Conservation (phyloP, 2,888 invertebrate species). For the Spilarctia lutea region DNA sequence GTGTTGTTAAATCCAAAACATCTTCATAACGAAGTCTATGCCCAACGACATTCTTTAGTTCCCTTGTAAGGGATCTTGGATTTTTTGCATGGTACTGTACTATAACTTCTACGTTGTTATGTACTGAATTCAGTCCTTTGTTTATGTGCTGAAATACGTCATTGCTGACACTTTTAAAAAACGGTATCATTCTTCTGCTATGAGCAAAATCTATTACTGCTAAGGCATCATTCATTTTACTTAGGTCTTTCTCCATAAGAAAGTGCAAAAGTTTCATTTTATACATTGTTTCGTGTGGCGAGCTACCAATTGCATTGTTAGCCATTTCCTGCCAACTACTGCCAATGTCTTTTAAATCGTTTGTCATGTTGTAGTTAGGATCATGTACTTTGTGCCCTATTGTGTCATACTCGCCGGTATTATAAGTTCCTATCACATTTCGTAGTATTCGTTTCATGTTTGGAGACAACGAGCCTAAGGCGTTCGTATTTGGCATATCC, state of each 20-base stretch:
- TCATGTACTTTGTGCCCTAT: constrained; percentile 49
- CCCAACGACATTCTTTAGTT: background rate
- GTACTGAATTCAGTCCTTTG: constrained; percentile 51
- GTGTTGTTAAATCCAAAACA: background rate
- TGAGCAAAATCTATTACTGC: constrained; percentile 58
- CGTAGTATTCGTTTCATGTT: constrained; percentile 58
- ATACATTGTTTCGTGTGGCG: constrained; percentile 56
- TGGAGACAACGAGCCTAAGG: constrained; percentile 56
- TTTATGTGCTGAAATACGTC: constrained; percentile 55
- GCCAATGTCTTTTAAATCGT: constrained; percentile 62
- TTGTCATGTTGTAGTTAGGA: constrained; percentile 58
- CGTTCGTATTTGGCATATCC: constrained; percentile 50
- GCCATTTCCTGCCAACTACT: constrained; percentile 59
- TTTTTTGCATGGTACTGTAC: constrained; percentile 36
- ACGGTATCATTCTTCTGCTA: constrained; percentile 59
- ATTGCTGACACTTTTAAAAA: constrained; percentile 50
- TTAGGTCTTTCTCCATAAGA: constrained; percentile 59
- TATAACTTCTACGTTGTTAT: constrained; percentile 52
- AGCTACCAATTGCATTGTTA: constrained; percentile 44
- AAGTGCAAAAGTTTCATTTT: constrained; percentile 68
- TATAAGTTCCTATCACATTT: constrained; percentile 60
- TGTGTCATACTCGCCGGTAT: constrained; percentile 49
- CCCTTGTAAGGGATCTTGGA: constrained; percentile 6
- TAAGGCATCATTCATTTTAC: constrained; percentile 63
- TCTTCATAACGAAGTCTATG: background rate